Evolutionary conservation across 1,140 invertebrate species (phyloP).

Genomic region (Drosophila truncata): DNA sequence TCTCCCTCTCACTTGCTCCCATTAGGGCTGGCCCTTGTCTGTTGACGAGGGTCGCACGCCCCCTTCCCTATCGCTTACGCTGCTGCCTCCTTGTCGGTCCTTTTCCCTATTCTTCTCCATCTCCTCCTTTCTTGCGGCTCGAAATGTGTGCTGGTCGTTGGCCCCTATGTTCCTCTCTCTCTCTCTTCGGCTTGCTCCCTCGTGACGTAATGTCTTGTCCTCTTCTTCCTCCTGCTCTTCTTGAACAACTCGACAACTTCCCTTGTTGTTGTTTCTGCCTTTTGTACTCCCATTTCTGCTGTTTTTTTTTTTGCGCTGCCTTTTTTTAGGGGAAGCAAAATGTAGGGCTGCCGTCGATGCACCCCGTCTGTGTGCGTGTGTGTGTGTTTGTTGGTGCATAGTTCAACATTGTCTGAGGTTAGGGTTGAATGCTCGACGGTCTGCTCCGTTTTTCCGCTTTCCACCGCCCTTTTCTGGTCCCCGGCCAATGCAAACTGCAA

Average conservation of each 20-base stretch:
- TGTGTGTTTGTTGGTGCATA: constrained; percentile 36
- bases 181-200: not conserved
- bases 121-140: constrained; percentile 32
- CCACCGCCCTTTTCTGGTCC: constrained; percentile 21
- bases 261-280: constrained; percentile 17
- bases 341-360: constrained; percentile 47
- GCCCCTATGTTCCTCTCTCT: constrained; percentile 30
- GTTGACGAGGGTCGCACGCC: constrained; percentile 37
- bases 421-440: constrained; percentile 75
- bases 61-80: constrained; percentile 9
- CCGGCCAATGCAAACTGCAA: constrained; percentile 21
- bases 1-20: constrained; percentile 22
- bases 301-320: constrained; percentile 4
- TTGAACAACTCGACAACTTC: constrained; percentile 1
- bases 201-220: constrained; percentile 60
- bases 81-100: not conserved
- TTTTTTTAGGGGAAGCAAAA: constrained; percentile 46
- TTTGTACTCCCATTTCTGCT: constrained; percentile 33
- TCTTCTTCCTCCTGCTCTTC: constrained; percentile 1
- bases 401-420: constrained; percentile 82
- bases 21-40: constrained; percentile 30
- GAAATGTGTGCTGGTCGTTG: constrained; percentile 84
- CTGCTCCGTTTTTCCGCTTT: constrained; percentile 4
- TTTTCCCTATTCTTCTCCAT: not conserved
- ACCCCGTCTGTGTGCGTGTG: constrained; percentile 11